Base-by-base conservation (phyloP, 1,140 invertebrate genomes). In the Drosophila baimaii region DNA sequence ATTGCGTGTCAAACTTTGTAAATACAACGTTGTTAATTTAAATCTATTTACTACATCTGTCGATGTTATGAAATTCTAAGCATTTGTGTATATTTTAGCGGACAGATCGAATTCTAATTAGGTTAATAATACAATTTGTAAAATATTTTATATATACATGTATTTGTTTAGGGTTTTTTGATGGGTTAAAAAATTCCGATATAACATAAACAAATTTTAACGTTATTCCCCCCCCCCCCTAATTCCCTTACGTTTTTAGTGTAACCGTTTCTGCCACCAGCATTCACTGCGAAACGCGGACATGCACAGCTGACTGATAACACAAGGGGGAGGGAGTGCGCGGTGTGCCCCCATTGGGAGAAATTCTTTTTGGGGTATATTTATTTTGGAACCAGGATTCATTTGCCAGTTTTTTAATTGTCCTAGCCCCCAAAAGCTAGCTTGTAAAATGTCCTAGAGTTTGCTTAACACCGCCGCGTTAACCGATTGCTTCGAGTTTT, bases 231-330 rank as follows among this genome's bases (percentile, higher is more conserved):
- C n/a, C n/a, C n/a, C n/a, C n/a, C n/a, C n/a, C 5, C 8, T 27
- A 6, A 37, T n/a, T 10, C 2, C 17, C 1, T 29, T 17, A 49
- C 15, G 23, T 7, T 17, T 55, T 35, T 7, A 19, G 5, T 37
- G 31, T 27, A 17, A 15, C 31, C 49, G 31, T 15, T 19, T 8
- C 8, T 2, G 2, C 17, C 7, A 1, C 0, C 15, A 19, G 7
- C 27, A 72, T 19, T 72, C 69, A 39, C 52, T 8, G 23, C 15
- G 35, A 61, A 51, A 29, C 70, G 70, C 19, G 9, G 9, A 13
- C 66, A 13, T 2, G 12, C 21, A 73, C 70, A 76, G 72, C 72
- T 75, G 70, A 73, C 58, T 69, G 65, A 69, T 69, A 69, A 69
- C 27, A 47, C 27, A 17, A 15, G 10, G 21, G 58, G 29, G n/a